A percentile compares a stretch with the other conserved stretches of the same genome.
These are phyloP conservation scores for Toxostoma redivivum DNA, from an alignment of 2,113 vertebrate genomes.

Conservation along the genomic window DNA sequence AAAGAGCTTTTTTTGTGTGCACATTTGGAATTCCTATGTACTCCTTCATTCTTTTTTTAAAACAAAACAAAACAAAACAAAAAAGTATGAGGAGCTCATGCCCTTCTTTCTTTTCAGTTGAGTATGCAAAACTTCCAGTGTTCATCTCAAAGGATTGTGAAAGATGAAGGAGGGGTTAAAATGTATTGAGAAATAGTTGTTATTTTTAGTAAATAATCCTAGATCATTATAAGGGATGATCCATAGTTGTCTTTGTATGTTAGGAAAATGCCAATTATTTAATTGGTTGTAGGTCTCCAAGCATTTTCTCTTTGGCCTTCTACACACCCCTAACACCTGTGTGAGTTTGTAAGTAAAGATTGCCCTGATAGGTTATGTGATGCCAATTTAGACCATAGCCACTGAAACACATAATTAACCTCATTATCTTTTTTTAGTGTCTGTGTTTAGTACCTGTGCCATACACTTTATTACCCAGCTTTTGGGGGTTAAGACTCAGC, in stretches of 20 bases:
- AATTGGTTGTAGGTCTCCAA: not conserved
- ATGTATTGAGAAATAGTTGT: not conserved
- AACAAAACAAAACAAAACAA: not conserved
- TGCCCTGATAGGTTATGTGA: not conserved
- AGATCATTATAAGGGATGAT: not conserved
- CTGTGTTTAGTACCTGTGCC: not conserved
- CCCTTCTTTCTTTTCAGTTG: not conserved
- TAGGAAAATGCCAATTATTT: not conserved
- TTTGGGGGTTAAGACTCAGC: not conserved
- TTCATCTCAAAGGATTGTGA: not conserved
- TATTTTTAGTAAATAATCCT: not conserved
- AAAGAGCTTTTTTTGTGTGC: not conserved
- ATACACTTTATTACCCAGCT: not conserved
- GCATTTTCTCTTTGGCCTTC: not conserved
- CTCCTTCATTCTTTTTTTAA: not conserved
- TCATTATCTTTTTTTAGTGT: not conserved
- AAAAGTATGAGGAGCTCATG: not conserved
- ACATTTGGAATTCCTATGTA: not conserved
- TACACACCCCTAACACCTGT: not conserved
- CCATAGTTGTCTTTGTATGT: not conserved
- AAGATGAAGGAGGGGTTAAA: not conserved
- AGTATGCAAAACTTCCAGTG: not conserved
- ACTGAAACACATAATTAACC: not conserved
- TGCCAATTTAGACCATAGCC: not conserved
- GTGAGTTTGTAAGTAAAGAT: not conserved